Evolutionary conservation across 2,797 vertebrate genomes (phyloP).

Genomic region (Catharus ustulatus): DNA sequence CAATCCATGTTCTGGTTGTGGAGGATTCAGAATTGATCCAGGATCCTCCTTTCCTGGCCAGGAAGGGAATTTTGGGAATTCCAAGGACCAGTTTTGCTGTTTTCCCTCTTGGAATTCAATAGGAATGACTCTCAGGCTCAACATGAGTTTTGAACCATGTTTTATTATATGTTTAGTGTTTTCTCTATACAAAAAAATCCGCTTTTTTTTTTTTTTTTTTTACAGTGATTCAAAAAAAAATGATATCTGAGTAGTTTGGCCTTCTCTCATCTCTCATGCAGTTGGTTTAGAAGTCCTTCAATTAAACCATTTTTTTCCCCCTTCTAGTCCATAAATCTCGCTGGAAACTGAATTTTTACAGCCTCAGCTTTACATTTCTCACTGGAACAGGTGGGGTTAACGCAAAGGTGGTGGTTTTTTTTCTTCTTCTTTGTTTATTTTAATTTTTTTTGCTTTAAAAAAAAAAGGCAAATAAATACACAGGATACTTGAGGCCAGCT

Average conservation of each 20-base stretch:
- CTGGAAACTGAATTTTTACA: constrained; percentile 44
- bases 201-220: constrained; percentile 53
- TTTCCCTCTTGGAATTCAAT: accelerated
- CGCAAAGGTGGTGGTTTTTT: not conserved
- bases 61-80: not conserved
- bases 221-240: constrained; percentile 76
- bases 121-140: not conserved
- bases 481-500: constrained; percentile 18
- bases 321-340: constrained; percentile 41
- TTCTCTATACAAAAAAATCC: constrained; percentile 81
- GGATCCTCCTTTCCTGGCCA: not conserved
- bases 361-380: constrained; percentile 59
- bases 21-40: not conserved
- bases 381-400: constrained; percentile 63
- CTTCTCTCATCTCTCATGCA: constrained; percentile 78
- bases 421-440: not conserved
- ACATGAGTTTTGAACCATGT: constrained; percentile 70
- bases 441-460: not conserved
- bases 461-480: constrained; percentile 51
- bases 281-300: constrained; percentile 70
- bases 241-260: constrained; percentile 74
- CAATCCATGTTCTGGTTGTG: not conserved
- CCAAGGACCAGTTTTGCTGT: not conserved
- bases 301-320: constrained; percentile 27
- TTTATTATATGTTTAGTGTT: constrained; percentile 84